phyloP scores from a whole-genome alignment of 2,888 invertebrate genomes.

The Shargacucullia verbasci region DNA sequence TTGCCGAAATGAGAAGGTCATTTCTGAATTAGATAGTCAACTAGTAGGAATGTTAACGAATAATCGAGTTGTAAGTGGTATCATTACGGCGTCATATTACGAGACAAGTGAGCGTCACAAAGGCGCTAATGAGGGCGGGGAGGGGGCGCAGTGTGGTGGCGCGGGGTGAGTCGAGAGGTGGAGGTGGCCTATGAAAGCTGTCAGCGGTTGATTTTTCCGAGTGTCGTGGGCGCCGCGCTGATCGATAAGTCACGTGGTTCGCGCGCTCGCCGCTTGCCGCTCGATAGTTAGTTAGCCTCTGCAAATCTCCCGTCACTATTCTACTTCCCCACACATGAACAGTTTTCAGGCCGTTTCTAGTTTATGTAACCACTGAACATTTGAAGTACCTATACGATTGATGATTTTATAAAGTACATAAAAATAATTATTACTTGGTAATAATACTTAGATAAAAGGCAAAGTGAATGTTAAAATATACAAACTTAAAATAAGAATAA shows the following conservation, averaged over 20 bases:
- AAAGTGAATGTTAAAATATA: no score
- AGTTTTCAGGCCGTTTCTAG: conserved; percentile 50
- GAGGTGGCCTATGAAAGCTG: conserved; percentile 85
- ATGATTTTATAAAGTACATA: neutral
- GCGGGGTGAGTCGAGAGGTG: conserved; percentile 61
- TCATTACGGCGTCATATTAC: conserved; percentile 84
- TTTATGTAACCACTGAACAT: conserved; percentile 43
- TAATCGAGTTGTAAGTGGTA: conserved; percentile 82
- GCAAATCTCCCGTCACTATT: conserved; percentile 84
- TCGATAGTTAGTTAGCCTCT: conserved; percentile 83
- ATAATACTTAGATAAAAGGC: no score
- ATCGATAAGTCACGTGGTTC: conserved; percentile 88
- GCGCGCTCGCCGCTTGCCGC: conserved; percentile 70
- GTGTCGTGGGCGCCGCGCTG: conserved; percentile 87
- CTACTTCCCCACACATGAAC: conserved; percentile 59
- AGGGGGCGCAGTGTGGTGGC: conserved; percentile 52
- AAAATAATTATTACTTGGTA: no score
- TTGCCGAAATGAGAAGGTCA: conserved; percentile 10
- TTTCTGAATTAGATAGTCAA: conserved; percentile 33
- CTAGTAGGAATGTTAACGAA: conserved; percentile 63
- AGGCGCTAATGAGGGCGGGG: conserved; percentile 87
- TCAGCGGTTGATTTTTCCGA: conserved; percentile 89
- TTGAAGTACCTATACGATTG: conserved; percentile 13
- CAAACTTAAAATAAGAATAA: no score
- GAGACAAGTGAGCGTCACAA: conserved; percentile 87